Base-by-base conservation (phyloP, 1,140 invertebrate genomes). In the Lepidurus arcticus region DNA sequence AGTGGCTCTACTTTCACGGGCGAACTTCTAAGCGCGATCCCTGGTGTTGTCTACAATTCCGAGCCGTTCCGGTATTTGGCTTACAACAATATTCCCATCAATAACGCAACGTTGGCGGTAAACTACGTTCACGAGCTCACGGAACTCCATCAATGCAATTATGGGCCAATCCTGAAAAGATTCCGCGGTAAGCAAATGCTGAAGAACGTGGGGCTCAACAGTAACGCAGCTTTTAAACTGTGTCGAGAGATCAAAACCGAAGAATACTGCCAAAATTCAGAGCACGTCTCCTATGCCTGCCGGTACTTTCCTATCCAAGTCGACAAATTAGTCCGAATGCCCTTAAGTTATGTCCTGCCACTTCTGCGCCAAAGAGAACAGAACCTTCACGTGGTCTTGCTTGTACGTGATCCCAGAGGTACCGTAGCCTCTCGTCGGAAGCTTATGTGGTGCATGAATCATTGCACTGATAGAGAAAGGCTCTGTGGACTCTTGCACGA, bases 1-100 rank as follows among this genome's bases (percentile, higher is more conserved):
- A 93, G 92, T 7, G 93, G 93, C 16, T 94, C 93, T 47, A 94
- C 93, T 24, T 95, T 95, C 84, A 87, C 94, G 73, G 93, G 93
- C 43, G 93, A 95, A 82, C 88, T 95, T 8, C 81, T 95, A 11
- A 93, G 94, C 82, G 88, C 92, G 26, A 89, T 94, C 82, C 93
- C 93, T 10, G 93, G 89, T 3, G 94, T 92, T 82, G 95, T 90
- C 83, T 95, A 95, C 85, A 93, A 95, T 83, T 96, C 94, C 83
- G 93, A 96, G 83, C 93, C 94, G 34, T 83, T 96, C 73, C 86
- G 94, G 43, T 89, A 93, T 81, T 93, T 75, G 74, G 7, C 74
- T 13, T 5, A 21, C 13, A 44, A 7, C 16, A 26, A 42, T 8
- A 34, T 75, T 16, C 21, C 74, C 9, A 26, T 44, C 74, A n/a